Evolutionary conservation across 2,113 vertebrate genomes (phyloP).

Genomic region (Chelonoidis abingdonii): DNA sequence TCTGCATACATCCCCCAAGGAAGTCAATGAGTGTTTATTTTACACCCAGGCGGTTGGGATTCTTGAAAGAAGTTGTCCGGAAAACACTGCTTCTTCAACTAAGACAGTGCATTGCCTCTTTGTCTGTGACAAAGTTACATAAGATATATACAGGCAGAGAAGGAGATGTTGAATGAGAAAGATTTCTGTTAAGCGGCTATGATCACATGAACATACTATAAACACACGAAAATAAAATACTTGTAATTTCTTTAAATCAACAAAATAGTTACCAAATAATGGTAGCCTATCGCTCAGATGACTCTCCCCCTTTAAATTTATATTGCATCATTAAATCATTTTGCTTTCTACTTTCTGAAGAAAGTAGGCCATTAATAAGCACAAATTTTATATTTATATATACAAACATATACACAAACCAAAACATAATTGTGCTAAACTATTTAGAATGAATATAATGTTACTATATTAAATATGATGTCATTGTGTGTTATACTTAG

Average conservation of each 20-base stretch:
- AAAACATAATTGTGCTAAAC: neutral
- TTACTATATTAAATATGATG: neutral
- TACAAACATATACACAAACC: neutral
- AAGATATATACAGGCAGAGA: neutral
- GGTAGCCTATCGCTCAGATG: neutral
- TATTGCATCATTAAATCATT: neutral
- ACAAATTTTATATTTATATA: neutral
- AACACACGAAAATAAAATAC: neutral
- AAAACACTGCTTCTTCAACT: conserved; percentile 6
- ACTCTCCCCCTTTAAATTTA: neutral
- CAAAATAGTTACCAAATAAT: neutral
- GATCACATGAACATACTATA: neutral
- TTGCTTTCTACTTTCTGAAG: neutral
- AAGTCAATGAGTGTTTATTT: neutral
- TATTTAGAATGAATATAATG: neutral
- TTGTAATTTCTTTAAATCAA: conserved; percentile 1
- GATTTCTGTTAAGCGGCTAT: neutral
- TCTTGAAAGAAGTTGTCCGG: conserved; percentile 8
- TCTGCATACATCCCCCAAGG: neutral
- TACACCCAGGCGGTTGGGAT: neutral
- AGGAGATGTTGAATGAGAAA: neutral
- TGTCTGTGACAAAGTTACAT: neutral
- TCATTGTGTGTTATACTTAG: neutral
- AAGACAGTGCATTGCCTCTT: neutral
- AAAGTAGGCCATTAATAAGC: neutral